Evolutionary conservation across 2,888 invertebrate species (phyloP).

Genomic region (Mythimna albipuncta): DNA sequence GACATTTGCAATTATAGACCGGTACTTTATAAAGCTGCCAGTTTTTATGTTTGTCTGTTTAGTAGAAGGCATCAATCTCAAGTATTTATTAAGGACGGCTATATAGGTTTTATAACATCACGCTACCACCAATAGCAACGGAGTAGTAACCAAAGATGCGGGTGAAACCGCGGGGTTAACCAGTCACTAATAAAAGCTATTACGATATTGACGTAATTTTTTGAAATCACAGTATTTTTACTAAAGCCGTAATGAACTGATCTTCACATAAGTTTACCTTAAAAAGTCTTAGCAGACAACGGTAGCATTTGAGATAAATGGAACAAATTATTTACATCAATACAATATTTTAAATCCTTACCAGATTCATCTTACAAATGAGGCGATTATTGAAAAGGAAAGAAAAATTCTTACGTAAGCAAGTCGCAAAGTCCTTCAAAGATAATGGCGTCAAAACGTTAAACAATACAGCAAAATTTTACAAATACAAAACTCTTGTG

Average conservation of each 20-base stretch:
- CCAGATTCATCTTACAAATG: neutral
- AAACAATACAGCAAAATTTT: slow-evolving; percentile 52
- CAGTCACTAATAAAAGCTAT: neutral
- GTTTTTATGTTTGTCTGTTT: too few species aligned
- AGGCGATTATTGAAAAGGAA: neutral
- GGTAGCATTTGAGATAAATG: neutral
- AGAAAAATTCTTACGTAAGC: neutral
- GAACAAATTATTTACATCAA: neutral
- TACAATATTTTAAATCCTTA: neutral
- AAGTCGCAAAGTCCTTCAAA: slow-evolving; percentile 36
- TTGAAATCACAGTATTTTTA: neutral
- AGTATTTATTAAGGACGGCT: too few species aligned
- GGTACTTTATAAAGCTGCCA: neutral
- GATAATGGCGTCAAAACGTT: slow-evolving; percentile 52
- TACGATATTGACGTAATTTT: neutral
- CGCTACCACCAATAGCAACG: too few species aligned
- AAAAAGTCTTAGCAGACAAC: neutral
- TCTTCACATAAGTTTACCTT: neutral
- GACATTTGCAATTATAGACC: neutral
- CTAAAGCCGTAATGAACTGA: neutral
- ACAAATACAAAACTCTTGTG: slow-evolving; percentile 56
- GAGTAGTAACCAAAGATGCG: too few species aligned
- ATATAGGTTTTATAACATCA: too few species aligned
- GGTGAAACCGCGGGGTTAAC: too few species aligned
- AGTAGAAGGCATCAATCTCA: too few species aligned